Percentiles rank a stretch among this genome's conserved stretches.
Evolutionary conservation across 2,797 vertebrate genomes (phyloP).

Genomic region (Odontamblyopus rebecca): DNA sequence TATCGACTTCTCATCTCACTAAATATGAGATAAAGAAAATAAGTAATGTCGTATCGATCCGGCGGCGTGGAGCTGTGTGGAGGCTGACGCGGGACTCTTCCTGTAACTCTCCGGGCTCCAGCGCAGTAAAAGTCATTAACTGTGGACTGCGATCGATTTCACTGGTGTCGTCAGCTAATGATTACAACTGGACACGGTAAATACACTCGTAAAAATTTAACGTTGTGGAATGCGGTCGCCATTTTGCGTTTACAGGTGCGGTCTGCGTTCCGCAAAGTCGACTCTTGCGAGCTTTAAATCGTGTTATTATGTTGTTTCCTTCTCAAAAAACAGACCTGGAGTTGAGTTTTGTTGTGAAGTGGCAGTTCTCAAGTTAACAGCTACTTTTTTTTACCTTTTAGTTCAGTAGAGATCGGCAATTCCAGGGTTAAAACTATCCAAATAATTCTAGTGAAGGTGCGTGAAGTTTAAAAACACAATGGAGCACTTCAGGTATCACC

Average conservation of each 20-base stretch:
- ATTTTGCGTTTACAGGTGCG: neutral
- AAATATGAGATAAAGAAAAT: slow-evolving; percentile 57
- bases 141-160: neutral
- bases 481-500: too few species aligned
- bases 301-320: too few species aligned
- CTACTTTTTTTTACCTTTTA: too few species aligned
- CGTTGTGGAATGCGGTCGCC: neutral
- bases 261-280: too few species aligned
- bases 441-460: too few species aligned
- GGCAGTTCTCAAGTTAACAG: too few species aligned
- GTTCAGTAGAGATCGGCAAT: too few species aligned
- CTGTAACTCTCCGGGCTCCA: neutral
- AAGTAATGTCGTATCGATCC: slow-evolving; percentile 63
- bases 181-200: neutral
- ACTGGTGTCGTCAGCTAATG: neutral
- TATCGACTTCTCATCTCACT: slow-evolving; percentile 43
- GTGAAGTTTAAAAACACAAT: too few species aligned
- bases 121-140: neutral
- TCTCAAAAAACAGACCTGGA: too few species aligned
- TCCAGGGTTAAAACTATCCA: too few species aligned
- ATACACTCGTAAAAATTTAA: neutral
- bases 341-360: too few species aligned
- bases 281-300: too few species aligned
- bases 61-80: neutral
- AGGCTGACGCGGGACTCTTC: neutral